These are phyloP conservation scores for Caradrina kadenii DNA, from an alignment of 2,888 invertebrate genomes.

Conservation along the genomic window DNA sequence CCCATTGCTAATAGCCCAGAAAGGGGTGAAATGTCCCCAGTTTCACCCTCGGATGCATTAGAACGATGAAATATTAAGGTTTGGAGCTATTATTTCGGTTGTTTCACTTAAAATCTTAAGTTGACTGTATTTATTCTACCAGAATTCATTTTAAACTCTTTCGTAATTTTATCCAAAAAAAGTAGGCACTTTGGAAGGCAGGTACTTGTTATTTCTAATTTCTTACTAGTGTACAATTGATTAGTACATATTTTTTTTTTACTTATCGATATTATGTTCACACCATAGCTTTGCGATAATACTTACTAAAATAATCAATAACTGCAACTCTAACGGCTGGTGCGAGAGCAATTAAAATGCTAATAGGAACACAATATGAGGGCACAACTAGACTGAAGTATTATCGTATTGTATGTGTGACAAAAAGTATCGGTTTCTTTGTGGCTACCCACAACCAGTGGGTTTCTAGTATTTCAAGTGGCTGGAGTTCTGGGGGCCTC, in stretches of 20 bases:
- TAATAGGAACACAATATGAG: conserved; percentile 43
- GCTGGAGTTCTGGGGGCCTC: conserved; percentile 23
- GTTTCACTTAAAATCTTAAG: conserved; percentile 49
- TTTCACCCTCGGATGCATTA: conserved; percentile 62
- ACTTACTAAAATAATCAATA: conserved; percentile 27
- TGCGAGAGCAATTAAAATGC: conserved; percentile 45
- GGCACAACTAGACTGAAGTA: conserved; percentile 16
- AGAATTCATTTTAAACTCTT: conserved; percentile 1
- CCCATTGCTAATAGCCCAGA: conserved; percentile 58
- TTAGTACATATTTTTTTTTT: background rate
- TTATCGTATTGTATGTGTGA: conserved; percentile 22
- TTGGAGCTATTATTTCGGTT: conserved; percentile 63
- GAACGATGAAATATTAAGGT: conserved; percentile 54
- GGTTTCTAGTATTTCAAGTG: conserved; percentile 51
- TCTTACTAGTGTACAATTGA: conserved; percentile 1
- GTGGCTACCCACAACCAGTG: conserved; percentile 60
- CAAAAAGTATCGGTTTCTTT: conserved; percentile 61
- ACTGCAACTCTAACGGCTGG: conserved; percentile 20
- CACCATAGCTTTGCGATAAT: conserved; percentile 14
- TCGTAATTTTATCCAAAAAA: background rate
- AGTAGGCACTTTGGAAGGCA: background rate
- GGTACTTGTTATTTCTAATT: background rate
- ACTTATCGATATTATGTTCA: background rate
- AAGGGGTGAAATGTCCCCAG: conserved; percentile 62
- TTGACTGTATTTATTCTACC: conserved; percentile 18